These are phyloP conservation scores for Acrobasis suavella DNA, from an alignment of 2,888 invertebrate genomes.

Conservation along the genomic window DNA sequence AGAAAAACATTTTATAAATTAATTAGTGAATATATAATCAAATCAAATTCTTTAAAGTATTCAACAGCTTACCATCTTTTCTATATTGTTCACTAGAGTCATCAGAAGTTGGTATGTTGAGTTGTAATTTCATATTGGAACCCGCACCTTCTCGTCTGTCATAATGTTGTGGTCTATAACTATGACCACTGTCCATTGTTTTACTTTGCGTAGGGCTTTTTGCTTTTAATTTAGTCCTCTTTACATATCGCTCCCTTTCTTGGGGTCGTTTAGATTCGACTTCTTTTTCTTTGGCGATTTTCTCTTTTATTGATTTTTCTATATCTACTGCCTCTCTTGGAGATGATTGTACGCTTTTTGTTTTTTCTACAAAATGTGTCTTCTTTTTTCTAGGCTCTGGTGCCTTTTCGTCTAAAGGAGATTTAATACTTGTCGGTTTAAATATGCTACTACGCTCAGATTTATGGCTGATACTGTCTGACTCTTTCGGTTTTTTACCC, in stretches of 20 bases:
- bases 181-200: constrained; percentile 55
- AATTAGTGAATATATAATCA: too few species aligned
- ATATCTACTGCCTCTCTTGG: constrained; percentile 67
- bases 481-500: constrained; percentile 63
- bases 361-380: constrained; percentile 75
- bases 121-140: constrained; percentile 78
- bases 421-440: constrained; percentile 58
- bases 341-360: constrained; percentile 68
- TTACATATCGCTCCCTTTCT: constrained; percentile 75
- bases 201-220: constrained; percentile 77
- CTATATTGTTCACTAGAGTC: constrained; percentile 83
- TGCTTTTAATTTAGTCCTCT: constrained; percentile 74
- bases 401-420: constrained; percentile 67
- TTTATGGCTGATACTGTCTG: constrained; percentile 54
- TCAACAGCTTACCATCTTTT: constrained; percentile 60
- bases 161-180: constrained; percentile 65
- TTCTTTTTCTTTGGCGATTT: constrained; percentile 64
- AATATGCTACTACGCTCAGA: constrained; percentile 56
- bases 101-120: constrained; percentile 83
- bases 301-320: constrained; percentile 71
- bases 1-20: too few species aligned
- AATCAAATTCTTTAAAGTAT: neutral
- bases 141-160: constrained; percentile 78
- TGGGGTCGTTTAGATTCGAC: constrained; percentile 61
- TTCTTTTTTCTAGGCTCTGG: constrained; percentile 70